Evolutionary conservation across 2,888 invertebrate species (phyloP).

Genomic region (Erebia palarica): DNA sequence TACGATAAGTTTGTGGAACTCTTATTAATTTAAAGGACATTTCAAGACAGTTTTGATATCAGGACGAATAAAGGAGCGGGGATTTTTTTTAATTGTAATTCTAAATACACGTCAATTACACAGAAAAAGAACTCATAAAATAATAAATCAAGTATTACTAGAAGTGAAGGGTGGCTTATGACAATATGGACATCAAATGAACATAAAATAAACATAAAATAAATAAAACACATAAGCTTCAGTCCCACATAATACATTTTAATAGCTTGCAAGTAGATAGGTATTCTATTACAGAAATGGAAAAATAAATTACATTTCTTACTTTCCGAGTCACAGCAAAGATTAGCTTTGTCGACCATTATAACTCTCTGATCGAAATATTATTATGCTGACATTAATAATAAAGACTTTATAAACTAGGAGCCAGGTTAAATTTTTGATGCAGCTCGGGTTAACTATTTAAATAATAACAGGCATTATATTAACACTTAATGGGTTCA

Average conservation of each 20-base stretch:
- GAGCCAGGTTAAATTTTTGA: conserved; percentile 38
- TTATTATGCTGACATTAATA: conserved; percentile 28
- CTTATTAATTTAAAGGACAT: too few species aligned
- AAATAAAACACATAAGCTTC: conserved; percentile 46
- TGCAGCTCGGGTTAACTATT: background rate
- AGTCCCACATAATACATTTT: conserved; percentile 65
- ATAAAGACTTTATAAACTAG: conserved; percentile 35
- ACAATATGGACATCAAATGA: too few species aligned
- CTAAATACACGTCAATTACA: too few species aligned
- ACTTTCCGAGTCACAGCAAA: conserved; percentile 62
- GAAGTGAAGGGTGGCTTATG: too few species aligned
- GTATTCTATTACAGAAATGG: conserved; percentile 66
- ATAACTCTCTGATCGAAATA: conserved; percentile 23
- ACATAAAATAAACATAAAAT: background rate
- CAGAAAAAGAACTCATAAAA: too few species aligned
- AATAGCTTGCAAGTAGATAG: conserved; percentile 58
- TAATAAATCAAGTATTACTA: too few species aligned
- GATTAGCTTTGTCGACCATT: conserved; percentile 59
- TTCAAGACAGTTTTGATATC: too few species aligned
- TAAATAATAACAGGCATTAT: too few species aligned
- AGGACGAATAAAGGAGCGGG: too few species aligned
- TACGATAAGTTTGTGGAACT: too few species aligned
- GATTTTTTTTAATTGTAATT: too few species aligned
- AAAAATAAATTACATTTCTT: conserved; percentile 72
- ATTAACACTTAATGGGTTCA: too few species aligned